phyloP scores from a whole-genome alignment of 1,140 invertebrate genomes.

The Formica selysi region DNA sequence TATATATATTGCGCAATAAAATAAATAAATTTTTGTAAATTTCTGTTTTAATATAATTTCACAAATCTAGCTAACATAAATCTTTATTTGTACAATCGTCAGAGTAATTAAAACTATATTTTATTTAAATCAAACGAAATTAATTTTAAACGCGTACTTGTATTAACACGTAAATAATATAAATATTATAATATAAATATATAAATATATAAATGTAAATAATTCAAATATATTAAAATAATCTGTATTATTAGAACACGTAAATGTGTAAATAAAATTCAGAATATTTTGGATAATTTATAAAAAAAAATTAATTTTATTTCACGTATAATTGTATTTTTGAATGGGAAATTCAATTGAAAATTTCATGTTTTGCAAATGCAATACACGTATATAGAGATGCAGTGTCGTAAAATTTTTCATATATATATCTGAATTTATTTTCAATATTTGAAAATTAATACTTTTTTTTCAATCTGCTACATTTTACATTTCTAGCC shows the following conservation, averaged over 20 bases:
- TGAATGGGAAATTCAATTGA: not conserved
- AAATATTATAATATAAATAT: not conserved
- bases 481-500: not conserved
- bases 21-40: not conserved
- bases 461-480: not conserved
- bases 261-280: not conserved
- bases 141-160: not conserved
- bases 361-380: not conserved
- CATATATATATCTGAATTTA: not conserved
- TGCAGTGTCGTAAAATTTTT: not conserved
- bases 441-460: not conserved
- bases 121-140: not conserved
- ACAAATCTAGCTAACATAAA: not conserved
- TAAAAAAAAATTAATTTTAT: not conserved
- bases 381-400: not conserved
- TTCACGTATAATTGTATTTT: constrained; percentile 20
- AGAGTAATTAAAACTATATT: not conserved
- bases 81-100: not conserved
- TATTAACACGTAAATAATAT: not conserved
- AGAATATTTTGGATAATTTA: constrained; percentile 14
- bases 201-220: not conserved
- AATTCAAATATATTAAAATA: not conserved
- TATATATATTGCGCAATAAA: not conserved
- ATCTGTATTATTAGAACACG: not conserved
- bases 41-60: not conserved